Evolutionary conservation across 2,113 vertebrate genomes (phyloP), one percentile per base, ranked within the genome.

Genomic region (Sapayoa aenigma): DNA sequence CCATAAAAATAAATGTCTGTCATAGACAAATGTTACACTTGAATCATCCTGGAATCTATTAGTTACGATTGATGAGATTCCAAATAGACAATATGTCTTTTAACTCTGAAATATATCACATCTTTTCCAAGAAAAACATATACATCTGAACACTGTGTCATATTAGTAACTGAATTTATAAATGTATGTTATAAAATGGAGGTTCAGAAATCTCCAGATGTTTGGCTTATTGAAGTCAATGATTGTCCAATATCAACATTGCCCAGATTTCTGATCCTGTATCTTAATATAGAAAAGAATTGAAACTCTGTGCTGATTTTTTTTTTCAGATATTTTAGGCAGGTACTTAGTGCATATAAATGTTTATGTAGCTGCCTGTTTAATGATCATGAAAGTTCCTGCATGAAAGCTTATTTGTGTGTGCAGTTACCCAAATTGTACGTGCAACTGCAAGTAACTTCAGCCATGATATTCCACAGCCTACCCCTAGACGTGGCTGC

Each of bases 151-250:
- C 93, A 91, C 58, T 83, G 71, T 91, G 89, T 95, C 87, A 87
- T 66, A 87, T 62, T 93, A 74, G 81, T 90, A 93, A 89, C 75
- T 90, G 94, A 86, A 89, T 95, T 95, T 97, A 95, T 94, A 91
- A 89, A 94, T 72, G 87, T 86, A 56, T 24, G 73, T 93, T 94
- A 91, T 95, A 95, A 96, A 97, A 92, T 82, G 52, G 76, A 93
- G 75, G 52, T 91, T 94, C 73, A 95, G 79, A 89, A 93, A 93
- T 94, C 87, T 94, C 93, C 96, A 97, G 95, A 96, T 97, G 96
- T 97, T 97, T 97, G 96, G 97, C 94, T 93, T 72, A 75, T 59
- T 94, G 55, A 95, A 94, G 59, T 52, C 49, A 90, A 35, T 42
- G 59, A 55, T 0, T 0, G 82, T 95, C 96, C 96, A 97, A 90